Evolutionary conservation across 2,113 vertebrate species (phyloP), one percentile per base, ranked within the genome.

Genomic region (Oryzias melastigma): DNA sequence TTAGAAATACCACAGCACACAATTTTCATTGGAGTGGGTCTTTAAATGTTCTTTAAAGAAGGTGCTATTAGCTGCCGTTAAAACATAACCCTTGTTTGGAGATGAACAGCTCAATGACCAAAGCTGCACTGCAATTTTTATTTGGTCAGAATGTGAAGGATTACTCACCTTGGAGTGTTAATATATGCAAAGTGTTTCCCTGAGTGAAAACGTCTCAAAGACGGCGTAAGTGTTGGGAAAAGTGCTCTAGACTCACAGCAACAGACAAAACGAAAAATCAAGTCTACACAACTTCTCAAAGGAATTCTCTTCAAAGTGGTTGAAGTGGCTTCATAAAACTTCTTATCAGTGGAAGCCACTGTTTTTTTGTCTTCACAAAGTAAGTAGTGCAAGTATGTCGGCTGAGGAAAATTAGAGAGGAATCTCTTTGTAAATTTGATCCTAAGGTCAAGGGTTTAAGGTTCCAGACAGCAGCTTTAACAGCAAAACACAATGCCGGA

Each of bases 171-270:
- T 75, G 73, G 64, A 74, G 47, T 63, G 58, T 68, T 73, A 58
- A 75, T 83, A 65, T 67, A 79, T 74, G 69, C 64, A 71, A 74
- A 78, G 62, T 71, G 50, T 56, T 35, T 35, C 35, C 27, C 10
- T 1, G 35, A 35, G 10, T 35, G 12, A 10, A 35, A 35, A 35
- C 35, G 10, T 8, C 10, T 12, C 35, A 35, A 12, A 35, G 35
- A 35, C 35, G 10, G 55, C 59, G 61, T 64, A 60, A 55, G 61
- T 78, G 61, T 76, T 72, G 57, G 3, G 58, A 68, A 67, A 68
- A 58, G 46, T 44, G 79, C 62, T 61, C 0, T 17, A 58, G 62
- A 64, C 65, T 60, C 68, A 52, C 18, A 18, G 45, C 53, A 50
- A 55, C 1, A n/a, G 68, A 82, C 73, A 75, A 78, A 81, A 29